A percentile compares a stretch with the other conserved stretches of the same genome.
These are phyloP conservation scores for Catharus fuscescens DNA, from an alignment of 2,113 vertebrate species.

Conservation along the genomic window DNA sequence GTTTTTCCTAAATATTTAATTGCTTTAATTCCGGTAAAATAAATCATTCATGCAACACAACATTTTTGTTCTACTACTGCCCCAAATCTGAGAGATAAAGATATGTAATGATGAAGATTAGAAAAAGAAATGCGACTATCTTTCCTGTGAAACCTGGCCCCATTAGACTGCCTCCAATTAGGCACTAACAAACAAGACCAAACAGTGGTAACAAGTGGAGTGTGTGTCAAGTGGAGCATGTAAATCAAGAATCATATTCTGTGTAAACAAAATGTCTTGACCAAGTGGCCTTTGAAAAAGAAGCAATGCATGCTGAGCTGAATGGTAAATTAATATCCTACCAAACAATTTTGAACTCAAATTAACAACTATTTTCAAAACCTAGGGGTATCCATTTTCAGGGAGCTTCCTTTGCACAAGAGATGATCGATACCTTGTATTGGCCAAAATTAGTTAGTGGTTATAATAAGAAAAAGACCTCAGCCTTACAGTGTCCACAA, in stretches of 20 bases:
- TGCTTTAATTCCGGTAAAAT: background rate
- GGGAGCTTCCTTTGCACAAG: background rate
- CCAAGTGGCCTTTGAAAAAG: background rate
- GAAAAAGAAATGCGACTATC: background rate
- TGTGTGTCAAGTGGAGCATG: background rate
- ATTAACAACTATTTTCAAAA: background rate
- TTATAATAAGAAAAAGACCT: background rate
- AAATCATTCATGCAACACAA: background rate
- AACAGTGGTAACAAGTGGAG: background rate
- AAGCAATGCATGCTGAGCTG: background rate
- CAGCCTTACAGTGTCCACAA: background rate
- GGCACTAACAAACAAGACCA: background rate
- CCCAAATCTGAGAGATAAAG: background rate
- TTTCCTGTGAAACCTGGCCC: background rate
- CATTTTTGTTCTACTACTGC: background rate
- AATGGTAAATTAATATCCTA: background rate
- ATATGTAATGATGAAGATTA: background rate
- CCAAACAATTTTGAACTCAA: background rate
- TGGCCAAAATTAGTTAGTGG: background rate
- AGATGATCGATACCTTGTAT: background rate
- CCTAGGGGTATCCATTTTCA: background rate
- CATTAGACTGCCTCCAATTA: background rate
- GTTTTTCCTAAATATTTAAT: background rate
- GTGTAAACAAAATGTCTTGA: background rate
- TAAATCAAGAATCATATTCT: background rate